Conservation (phyloP, 2,113 vertebrate genomes). For the Sebastes fasciatus region DNA sequence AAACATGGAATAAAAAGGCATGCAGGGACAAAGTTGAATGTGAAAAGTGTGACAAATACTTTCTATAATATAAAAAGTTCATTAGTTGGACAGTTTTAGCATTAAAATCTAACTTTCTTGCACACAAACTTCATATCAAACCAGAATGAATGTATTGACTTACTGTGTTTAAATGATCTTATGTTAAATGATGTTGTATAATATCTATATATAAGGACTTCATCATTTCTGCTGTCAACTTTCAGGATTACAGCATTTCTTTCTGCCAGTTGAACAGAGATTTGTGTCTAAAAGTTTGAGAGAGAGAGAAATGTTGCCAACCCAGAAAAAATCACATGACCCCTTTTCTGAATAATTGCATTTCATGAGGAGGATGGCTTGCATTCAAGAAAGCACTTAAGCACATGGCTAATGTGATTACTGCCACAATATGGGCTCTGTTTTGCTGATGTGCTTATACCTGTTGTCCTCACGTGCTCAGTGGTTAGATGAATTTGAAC, state of each 20-base stretch:
- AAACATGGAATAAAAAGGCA: not conserved
- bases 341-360: slow-evolving; percentile 74
- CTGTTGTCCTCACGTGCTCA: slow-evolving; percentile 23
- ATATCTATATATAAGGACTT: not conserved
- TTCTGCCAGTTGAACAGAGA: slow-evolving; percentile 1
- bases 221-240: not conserved
- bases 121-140: not conserved
- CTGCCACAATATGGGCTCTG: slow-evolving; percentile 78
- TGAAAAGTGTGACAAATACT: not conserved
- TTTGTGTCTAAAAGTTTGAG: slow-evolving; percentile 21
- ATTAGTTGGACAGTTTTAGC: not conserved
- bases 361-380: slow-evolving; percentile 73
- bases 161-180: not conserved
- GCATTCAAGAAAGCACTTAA: slow-evolving; percentile 72
- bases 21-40: not conserved
- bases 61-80: not conserved
- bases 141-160: not conserved
- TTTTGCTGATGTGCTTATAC: slow-evolving; percentile 51
- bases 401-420: slow-evolving; percentile 85
- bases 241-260: slow-evolving; percentile 14
- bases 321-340: slow-evolving; percentile 77
- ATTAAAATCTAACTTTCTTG: not conserved
- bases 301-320: slow-evolving; percentile 31
- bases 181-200: not conserved
- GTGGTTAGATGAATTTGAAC: not conserved